Conservation (phyloP, 2,113 vertebrate genomes). For the Bombycilla garrulus region DNA sequence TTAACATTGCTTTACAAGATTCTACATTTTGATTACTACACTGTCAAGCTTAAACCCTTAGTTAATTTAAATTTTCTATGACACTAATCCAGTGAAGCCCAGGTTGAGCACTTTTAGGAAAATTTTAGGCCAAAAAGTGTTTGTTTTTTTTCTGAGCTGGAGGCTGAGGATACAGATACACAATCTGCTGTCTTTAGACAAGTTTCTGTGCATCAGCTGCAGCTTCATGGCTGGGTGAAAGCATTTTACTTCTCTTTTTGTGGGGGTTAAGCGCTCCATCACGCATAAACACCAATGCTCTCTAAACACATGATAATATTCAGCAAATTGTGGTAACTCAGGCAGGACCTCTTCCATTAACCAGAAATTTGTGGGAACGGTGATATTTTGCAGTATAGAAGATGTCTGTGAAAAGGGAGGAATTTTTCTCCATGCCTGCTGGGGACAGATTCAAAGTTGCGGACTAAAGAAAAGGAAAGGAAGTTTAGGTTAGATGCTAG, state of each 20-base stretch:
- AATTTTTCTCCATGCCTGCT: not conserved
- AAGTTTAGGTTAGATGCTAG: not conserved
- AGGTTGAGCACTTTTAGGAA: not conserved
- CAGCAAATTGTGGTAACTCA: not conserved
- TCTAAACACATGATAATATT: not conserved
- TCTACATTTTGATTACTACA: not conserved
- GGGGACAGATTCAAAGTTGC: not conserved
- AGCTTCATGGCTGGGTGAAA: not conserved
- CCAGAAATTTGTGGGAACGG: not conserved
- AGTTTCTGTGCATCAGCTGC: not conserved
- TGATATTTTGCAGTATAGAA: not conserved
- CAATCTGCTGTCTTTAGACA: not conserved
- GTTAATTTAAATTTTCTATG: not conserved
- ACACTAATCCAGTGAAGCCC: not conserved
- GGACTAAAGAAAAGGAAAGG: not conserved
- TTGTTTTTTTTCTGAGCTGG: not conserved
- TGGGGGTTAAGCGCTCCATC: not conserved
- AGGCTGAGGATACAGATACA: not conserved
- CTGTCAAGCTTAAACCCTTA: not conserved
- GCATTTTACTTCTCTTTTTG: not conserved
- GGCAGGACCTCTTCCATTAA: not conserved
- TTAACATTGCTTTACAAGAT: not conserved
- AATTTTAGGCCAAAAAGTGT: not conserved
- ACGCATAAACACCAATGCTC: not conserved
- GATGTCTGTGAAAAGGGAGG: not conserved